Percentiles rank a stretch among this genome's conserved stretches.
phyloP scores from a whole-genome alignment of 2,113 vertebrate genomes.

The Murina feae region DNA sequence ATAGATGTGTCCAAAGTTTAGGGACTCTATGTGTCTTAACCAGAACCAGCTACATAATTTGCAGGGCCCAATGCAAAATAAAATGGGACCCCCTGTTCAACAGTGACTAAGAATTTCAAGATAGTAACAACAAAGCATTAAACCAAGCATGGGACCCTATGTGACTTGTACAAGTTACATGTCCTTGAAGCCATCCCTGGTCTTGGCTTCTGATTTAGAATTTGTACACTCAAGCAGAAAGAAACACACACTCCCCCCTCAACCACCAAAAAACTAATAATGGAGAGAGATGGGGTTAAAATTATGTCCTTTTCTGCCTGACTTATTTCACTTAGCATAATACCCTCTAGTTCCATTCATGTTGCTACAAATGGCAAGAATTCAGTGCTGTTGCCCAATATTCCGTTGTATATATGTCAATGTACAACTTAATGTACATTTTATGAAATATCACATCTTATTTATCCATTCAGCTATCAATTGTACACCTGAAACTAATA shows the following conservation, averaged over 20 bases:
- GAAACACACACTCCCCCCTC: not conserved
- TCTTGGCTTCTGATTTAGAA: slow-evolving; percentile 20
- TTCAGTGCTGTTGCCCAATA: not conserved
- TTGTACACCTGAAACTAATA: not conserved
- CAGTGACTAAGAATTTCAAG: not conserved
- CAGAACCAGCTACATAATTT: not conserved
- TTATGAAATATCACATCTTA: too few species aligned
- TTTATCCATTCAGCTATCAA: not conserved
- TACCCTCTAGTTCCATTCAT: not conserved
- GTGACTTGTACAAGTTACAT: not conserved
- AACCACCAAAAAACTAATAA: not conserved
- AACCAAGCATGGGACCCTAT: not conserved
- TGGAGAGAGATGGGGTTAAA: not conserved
- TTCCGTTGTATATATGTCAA: not conserved
- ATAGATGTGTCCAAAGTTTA: not conserved
- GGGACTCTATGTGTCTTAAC: not conserved
- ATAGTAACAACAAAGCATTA: not conserved
- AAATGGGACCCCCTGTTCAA: not conserved
- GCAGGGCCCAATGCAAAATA: not conserved
- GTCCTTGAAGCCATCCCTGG: not conserved
- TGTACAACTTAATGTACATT: too few species aligned
- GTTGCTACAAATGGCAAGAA: not conserved
- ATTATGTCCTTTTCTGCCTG: not conserved
- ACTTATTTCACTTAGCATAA: not conserved
- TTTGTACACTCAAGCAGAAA: not conserved